Evolutionary conservation across 2,888 invertebrate genomes (phyloP).

Genomic region (Plagodis pulveraria): DNA sequence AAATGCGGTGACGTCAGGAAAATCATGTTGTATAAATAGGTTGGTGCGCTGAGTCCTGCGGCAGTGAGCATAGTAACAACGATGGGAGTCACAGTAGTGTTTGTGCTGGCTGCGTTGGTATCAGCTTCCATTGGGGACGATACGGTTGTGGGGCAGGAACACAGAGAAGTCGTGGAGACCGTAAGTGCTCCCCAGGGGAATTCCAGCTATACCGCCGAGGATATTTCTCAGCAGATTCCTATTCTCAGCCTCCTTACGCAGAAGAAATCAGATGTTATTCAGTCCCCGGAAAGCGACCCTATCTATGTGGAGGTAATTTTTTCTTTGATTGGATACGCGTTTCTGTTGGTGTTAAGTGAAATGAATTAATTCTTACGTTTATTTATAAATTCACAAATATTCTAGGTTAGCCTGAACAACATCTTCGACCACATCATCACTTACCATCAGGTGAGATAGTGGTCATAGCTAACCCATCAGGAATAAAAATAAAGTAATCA

Average conservation of each 20-base stretch:
- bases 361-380: too few species aligned
- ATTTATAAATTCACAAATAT: too few species aligned
- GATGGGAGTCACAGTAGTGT: constrained; percentile 65
- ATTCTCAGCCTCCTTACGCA: constrained; percentile 69
- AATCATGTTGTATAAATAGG: constrained; percentile 76
- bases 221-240: constrained; percentile 73
- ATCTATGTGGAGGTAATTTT: constrained; percentile 72
- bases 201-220: constrained; percentile 63
- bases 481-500: too few species aligned
- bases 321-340: background rate
- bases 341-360: too few species aligned
- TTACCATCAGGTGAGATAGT: too few species aligned
- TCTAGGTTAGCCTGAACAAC: too few species aligned
- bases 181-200: constrained; percentile 74
- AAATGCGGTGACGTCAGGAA: constrained; percentile 63
- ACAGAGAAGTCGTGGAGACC: constrained; percentile 70
- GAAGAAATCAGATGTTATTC: constrained; percentile 45
- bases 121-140: constrained; percentile 67
- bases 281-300: constrained; percentile 61
- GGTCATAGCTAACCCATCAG: too few species aligned
- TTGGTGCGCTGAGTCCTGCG: constrained; percentile 65
- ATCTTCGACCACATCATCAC: too few species aligned
- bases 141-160: constrained; percentile 61
- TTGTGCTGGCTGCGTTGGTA: constrained; percentile 55
- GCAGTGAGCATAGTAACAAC: constrained; percentile 60